Evolutionary conservation across 2,113 vertebrate genomes (phyloP).

Genomic region (Nestor notabilis): DNA sequence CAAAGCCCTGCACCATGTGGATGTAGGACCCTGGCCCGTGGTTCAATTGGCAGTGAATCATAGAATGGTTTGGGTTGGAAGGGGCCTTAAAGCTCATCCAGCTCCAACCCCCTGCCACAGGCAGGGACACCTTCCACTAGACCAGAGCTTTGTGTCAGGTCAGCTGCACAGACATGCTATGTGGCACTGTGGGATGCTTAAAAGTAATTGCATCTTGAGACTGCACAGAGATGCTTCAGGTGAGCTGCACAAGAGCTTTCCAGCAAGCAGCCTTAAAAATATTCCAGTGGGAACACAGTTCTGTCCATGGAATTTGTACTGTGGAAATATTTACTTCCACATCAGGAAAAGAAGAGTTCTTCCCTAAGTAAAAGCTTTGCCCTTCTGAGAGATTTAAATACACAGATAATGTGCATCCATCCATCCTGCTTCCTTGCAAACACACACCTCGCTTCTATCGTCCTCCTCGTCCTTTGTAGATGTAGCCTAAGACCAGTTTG

Average conservation of each 20-base stretch:
- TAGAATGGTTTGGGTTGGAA: neutral
- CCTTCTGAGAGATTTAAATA: neutral
- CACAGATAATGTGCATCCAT: neutral
- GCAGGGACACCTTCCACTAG: neutral
- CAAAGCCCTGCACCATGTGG: neutral
- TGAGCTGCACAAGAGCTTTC: neutral
- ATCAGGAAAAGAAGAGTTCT: neutral
- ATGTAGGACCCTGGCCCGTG: fast-evolving
- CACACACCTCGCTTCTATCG: neutral
- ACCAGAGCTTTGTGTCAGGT: neutral
- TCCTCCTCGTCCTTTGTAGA: neutral
- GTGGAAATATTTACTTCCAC: neutral
- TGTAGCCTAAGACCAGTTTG: neutral
- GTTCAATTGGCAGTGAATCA: neutral
- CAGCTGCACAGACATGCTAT: fast-evolving
- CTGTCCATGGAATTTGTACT: neutral
- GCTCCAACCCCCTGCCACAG: neutral
- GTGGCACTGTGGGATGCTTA: fast-evolving
- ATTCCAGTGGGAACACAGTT: neutral
- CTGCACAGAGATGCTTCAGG: neutral
- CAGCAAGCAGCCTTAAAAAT: neutral
- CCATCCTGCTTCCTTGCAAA: neutral
- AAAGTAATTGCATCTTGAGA: neutral
- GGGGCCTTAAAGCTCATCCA: neutral
- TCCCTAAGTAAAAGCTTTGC: neutral